phyloP scores from a whole-genome alignment of 2,797 vertebrate genomes.

The Micrastur ruficollis region DNA sequence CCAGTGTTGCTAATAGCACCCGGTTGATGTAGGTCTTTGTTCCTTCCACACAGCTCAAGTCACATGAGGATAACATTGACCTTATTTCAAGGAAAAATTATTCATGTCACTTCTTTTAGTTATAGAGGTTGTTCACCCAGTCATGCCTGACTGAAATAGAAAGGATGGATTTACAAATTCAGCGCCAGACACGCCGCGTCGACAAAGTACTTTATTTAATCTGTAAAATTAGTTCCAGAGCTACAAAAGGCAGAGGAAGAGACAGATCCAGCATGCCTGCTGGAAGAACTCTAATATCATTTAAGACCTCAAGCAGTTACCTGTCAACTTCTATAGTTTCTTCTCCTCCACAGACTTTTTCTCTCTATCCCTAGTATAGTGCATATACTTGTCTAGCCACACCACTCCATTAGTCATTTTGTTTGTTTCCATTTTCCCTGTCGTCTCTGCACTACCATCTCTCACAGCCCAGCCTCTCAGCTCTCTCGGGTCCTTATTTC shows the following conservation, averaged over 20 bases:
- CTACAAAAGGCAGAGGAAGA: slow-evolving; percentile 42
- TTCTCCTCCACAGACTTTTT: background rate
- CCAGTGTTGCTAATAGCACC: background rate
- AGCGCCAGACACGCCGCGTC: background rate
- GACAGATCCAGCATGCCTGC: background rate
- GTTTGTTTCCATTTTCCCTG: background rate
- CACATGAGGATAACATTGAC: slow-evolving; percentile 53
- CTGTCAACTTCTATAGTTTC: background rate
- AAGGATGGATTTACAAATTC: slow-evolving; percentile 65
- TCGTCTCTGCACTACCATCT: background rate
- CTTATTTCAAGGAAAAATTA: slow-evolving; percentile 71
- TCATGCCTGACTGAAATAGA: slow-evolving; percentile 53
- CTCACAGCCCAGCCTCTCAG: background rate
- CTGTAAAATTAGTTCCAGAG: slow-evolving; percentile 55
- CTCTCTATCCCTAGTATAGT: background rate
- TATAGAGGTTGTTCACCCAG: slow-evolving; percentile 45
- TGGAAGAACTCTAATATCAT: slow-evolving; percentile 26
- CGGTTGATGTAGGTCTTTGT: slow-evolving; percentile 27
- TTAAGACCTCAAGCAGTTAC: background rate
- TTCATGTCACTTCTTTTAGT: slow-evolving; percentile 61
- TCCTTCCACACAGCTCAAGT: slow-evolving; percentile 23
- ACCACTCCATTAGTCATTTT: background rate
- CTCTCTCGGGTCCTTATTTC: background rate
- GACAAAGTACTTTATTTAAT: slow-evolving; percentile 59
- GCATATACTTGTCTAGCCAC: background rate